Evolutionary conservation across 2,113 vertebrate species (phyloP).

Genomic region (Pleuronectes platessa): DNA sequence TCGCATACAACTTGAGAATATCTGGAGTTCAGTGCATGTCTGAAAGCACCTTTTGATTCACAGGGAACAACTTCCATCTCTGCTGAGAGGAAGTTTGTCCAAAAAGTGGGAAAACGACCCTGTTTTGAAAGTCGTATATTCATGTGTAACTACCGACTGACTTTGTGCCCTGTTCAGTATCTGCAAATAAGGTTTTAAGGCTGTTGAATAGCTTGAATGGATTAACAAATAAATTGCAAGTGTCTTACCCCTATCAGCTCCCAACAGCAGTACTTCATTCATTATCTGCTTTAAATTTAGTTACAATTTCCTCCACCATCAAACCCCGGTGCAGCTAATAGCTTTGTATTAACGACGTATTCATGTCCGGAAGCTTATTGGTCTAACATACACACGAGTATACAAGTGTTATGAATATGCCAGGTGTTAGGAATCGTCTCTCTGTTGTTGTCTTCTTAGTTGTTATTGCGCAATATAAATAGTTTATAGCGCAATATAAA

Average conservation of each 20-base stretch:
- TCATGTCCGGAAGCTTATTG: constrained; percentile 1
- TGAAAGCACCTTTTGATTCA: neutral
- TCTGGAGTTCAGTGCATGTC: too few relatives aligned
- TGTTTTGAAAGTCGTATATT: neutral
- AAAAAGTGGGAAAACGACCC: neutral
- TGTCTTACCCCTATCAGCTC: constrained; percentile 24
- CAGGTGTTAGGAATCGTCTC: constrained; percentile 62
- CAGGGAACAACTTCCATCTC: neutral
- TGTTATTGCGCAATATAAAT: constrained; percentile 76
- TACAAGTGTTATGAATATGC: constrained; percentile 38
- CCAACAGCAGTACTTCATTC: constrained; percentile 7
- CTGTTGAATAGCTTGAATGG: constrained; percentile 26
- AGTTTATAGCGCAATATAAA: constrained; percentile 72
- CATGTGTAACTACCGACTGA: constrained; percentile 2
- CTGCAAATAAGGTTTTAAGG: constrained; percentile 12
- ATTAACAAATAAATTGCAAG: constrained; percentile 36
- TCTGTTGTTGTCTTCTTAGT: constrained; percentile 64
- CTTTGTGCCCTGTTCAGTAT: constrained; percentile 10
- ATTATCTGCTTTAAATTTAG: constrained; percentile 25
- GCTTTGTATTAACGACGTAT: constrained; percentile 20
- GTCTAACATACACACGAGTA: constrained; percentile 36
- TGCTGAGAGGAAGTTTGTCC: neutral
- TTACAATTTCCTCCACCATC: constrained; percentile 1
- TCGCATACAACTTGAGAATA: too few relatives aligned
- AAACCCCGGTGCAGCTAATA: neutral